Evolutionary conservation across 2,888 invertebrate genomes (phyloP), one percentile per base, ranked within the genome.

Genomic region (Encarsia formosa): DNA sequence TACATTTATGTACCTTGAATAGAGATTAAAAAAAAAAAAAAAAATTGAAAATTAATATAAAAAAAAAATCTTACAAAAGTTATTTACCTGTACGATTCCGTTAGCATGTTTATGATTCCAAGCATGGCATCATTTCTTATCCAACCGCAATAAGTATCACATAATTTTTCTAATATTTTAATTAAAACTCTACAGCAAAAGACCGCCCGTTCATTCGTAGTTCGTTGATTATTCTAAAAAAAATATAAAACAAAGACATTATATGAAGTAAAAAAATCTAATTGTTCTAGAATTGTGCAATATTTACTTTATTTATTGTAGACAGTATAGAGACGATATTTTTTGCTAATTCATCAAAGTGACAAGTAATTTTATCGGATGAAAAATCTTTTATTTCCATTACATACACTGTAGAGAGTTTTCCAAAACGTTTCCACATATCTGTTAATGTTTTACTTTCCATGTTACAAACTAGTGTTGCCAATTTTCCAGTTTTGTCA

Each of bases 401-500:
- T 15, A 56, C 54, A 23, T 66, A 51, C 9, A 34, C 52, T 0
- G 63, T 52, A 0, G 64, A 60, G 24, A 73, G 48, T 58, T 65
- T 70, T 2, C 61, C 65, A 26, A 73, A 73, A 6, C 56, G 54
- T 56, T 65, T 70, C 59, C 68, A 68, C n/a, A 64, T 57, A 18
- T 67, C 66, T 2, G 65, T 61, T 29, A 69, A 63, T 3, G 66
- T 65, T 53, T 65, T 68, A 3, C 65, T 42, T 26, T 70, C 70
- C 53, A 69, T 58, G 31, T 66, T 64, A 29, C 63, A 62, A 4
- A 62, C 52, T 16, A 66, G 48, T 3, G 58, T 55, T 15, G 67
- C 68, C 11, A 70, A 61, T 26, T 57, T 61, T 13, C 68, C 69
- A 0, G 69, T 60, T 32, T 60, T 53, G 22, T 63, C 59, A 9